Percentiles rank a stretch among this genome's conserved stretches.
Conservation (phyloP, 2,888 invertebrate genomes). For the Neoascia interrupta region DNA sequence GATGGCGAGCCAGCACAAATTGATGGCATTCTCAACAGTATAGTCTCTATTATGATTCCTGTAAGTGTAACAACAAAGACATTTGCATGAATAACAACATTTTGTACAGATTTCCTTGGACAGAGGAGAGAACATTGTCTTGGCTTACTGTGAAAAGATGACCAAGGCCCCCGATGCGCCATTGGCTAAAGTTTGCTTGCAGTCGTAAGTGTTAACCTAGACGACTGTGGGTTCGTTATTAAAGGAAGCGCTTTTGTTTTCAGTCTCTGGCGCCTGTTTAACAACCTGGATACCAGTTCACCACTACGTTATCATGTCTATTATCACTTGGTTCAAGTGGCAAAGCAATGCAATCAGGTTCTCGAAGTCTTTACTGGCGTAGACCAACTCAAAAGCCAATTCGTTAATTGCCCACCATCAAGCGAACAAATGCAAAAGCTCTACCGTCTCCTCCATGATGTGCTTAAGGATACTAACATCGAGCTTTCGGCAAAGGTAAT, state of each 20-base stretch:
- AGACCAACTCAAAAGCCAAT: constrained; percentile 90
- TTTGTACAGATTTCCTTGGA: constrained; percentile 88
- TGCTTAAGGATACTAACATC: constrained; percentile 91
- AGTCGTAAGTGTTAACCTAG: constrained; percentile 86
- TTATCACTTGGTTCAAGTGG: constrained; percentile 93
- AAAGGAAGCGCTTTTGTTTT: neutral
- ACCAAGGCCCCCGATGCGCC: constrained; percentile 91
- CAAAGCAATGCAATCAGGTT: constrained; percentile 92
- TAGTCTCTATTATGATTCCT: constrained; percentile 96
- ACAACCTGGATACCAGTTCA: constrained; percentile 91
- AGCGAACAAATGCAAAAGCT: constrained; percentile 95
- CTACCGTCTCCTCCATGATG: constrained; percentile 92
- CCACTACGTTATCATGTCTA: constrained; percentile 95
- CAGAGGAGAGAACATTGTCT: constrained; percentile 91
- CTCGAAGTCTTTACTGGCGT: constrained; percentile 91
- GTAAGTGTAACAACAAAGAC: constrained; percentile 81
- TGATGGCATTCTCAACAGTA: constrained; percentile 96
- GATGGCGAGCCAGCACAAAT: constrained; percentile 92
- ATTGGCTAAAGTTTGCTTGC: constrained; percentile 88
- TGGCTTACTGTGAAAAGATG: constrained; percentile 95
- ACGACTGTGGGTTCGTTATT: neutral
- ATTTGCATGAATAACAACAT: too few relatives aligned
- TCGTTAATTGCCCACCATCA: constrained; percentile 88
- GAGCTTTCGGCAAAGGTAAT: constrained; percentile 97
- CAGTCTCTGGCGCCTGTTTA: constrained; percentile 81